Evolutionary conservation across 2,888 invertebrate genomes (phyloP).

Genomic region (Drosophila atripex): DNA sequence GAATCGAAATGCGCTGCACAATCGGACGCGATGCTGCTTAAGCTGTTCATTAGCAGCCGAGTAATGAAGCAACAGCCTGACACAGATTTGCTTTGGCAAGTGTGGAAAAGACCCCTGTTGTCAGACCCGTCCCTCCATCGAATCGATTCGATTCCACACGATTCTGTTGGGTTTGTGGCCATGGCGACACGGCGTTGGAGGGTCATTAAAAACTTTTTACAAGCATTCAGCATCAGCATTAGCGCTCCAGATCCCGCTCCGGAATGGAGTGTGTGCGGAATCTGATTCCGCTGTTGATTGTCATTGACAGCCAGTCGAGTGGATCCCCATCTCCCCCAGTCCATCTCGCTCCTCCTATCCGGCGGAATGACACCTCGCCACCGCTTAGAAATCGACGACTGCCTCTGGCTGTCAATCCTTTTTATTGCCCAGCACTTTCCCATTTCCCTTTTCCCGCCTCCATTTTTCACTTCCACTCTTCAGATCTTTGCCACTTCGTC

Average conservation of each 20-base stretch:
- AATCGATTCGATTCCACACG: constrained; percentile 8
- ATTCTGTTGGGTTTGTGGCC: constrained; percentile 34
- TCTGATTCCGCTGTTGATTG: constrained; percentile 51
- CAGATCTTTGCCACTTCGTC: constrained; percentile 65
- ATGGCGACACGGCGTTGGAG: constrained; percentile 34
- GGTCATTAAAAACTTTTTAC: constrained; percentile 66
- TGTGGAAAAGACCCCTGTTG: constrained; percentile 30
- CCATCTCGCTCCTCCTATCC: constrained; percentile 10
- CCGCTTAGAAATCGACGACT: constrained; percentile 35
- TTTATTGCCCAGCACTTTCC: constrained; percentile 40
- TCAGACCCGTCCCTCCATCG: neutral
- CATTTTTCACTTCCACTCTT: constrained; percentile 28
- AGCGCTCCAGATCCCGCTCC: constrained; percentile 42
- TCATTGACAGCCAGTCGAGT: constrained; percentile 48
- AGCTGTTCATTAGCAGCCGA: constrained; percentile 55
- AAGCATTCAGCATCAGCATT: constrained; percentile 68
- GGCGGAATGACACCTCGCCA: constrained; percentile 33
- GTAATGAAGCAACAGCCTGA: constrained; percentile 44
- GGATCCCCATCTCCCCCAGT: constrained; percentile 3
- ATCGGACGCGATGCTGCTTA: constrained; percentile 30
- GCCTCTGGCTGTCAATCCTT: constrained; percentile 47
- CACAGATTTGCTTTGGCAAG: constrained; percentile 53
- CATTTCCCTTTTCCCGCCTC: constrained; percentile 1
- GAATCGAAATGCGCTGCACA: constrained; percentile 41
- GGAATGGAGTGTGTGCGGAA: constrained; percentile 26